These are phyloP conservation scores for Macroteleia sp. DNA, from an alignment of 2,888 invertebrate species.

Conservation along the genomic window DNA sequence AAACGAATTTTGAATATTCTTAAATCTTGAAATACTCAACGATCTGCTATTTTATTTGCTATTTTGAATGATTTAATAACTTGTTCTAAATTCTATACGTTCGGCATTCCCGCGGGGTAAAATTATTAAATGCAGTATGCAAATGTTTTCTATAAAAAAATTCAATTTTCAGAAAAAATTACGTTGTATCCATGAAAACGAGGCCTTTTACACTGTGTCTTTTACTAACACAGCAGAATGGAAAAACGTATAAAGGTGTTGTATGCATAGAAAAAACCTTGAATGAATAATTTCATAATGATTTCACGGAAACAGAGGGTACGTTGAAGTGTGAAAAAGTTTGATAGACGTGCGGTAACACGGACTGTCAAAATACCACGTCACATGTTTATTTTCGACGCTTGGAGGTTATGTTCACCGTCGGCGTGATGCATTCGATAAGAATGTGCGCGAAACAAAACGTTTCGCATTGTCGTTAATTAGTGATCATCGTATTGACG, in stretches of 20 bases:
- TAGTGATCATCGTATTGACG: constrained; percentile 25
- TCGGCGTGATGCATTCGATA: neutral
- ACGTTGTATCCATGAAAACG: constrained; percentile 4
- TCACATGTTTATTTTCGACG: constrained; percentile 39
- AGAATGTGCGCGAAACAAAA: constrained; percentile 20
- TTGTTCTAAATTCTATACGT: constrained; percentile 7
- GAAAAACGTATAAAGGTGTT: constrained; percentile 33
- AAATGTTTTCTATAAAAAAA: constrained; percentile 22
- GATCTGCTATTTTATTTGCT: too few species aligned
- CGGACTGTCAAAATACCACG: constrained; percentile 47
- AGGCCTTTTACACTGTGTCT: constrained; percentile 30
- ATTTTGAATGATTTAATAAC: too few species aligned
- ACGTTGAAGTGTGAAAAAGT: constrained; percentile 44
- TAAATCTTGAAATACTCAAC: too few species aligned
- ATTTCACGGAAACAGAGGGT: constrained; percentile 46
- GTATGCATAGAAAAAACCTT: constrained; percentile 43
- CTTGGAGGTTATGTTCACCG: constrained; percentile 27
- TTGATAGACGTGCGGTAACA: constrained; percentile 50
- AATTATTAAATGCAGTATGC: constrained; percentile 22
- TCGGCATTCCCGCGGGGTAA: constrained; percentile 2
- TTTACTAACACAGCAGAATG: constrained; percentile 10
- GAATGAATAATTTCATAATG: constrained; percentile 52
- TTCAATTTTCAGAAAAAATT: constrained; percentile 12
- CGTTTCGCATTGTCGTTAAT: constrained; percentile 25
- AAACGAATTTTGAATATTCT: too few species aligned